Evolutionary conservation across 2,797 vertebrate genomes (phyloP).

Genomic region (Urosaurus nigricauda): DNA sequence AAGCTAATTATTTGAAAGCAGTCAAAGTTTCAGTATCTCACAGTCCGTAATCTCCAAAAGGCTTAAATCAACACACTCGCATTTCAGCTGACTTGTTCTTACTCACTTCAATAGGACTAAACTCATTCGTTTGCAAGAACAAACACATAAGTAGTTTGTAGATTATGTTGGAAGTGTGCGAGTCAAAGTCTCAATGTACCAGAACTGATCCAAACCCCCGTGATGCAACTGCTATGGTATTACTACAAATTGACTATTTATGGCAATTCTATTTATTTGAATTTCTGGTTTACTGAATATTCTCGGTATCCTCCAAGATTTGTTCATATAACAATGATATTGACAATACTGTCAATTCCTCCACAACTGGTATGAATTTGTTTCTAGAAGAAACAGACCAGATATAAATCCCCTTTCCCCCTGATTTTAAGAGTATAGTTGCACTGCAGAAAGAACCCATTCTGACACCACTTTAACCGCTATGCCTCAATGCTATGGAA

Average conservation of each 20-base stretch:
- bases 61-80: slow-evolving; percentile 14
- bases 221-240: neutral
- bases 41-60: neutral
- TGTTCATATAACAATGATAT: neutral
- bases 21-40: slow-evolving; percentile 26
- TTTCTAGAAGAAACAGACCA: neutral
- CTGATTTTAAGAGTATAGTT: neutral
- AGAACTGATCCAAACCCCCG: neutral
- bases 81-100: slow-evolving; percentile 5
- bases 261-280: neutral
- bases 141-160: slow-evolving; percentile 12
- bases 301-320: slow-evolving; percentile 4
- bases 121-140: neutral
- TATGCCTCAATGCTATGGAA: too few species aligned
- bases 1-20: slow-evolving; percentile 43
- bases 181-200: neutral
- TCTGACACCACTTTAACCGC: too few species aligned
- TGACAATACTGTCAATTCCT: neutral
- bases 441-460: too few species aligned
- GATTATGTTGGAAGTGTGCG: slow-evolving; percentile 1
- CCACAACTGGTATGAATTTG: neutral
- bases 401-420: neutral
- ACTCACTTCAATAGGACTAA: slow-evolving; percentile 7
- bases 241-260: neutral
- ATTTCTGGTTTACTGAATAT: slow-evolving; percentile 9